These are phyloP conservation scores for Aeoliscus strigatus DNA, from an alignment of 2,797 vertebrate species.

Conservation along the genomic window DNA sequence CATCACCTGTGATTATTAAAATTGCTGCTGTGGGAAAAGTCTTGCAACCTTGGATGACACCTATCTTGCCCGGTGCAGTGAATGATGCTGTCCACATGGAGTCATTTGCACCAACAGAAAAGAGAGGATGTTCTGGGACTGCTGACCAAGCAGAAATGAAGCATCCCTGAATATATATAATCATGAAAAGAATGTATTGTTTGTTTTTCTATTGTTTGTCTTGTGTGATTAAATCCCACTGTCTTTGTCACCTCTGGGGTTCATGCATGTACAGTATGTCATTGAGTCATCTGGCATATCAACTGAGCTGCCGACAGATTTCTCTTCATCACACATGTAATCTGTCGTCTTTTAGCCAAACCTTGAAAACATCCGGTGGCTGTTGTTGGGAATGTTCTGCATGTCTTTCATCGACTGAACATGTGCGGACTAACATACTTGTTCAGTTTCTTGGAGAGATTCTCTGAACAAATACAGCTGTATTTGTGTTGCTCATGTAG, in stretches of 20 bases:
- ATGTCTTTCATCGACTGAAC: slow-evolving; percentile 8
- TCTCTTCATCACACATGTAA: background rate
- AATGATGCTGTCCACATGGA: slow-evolving; percentile 11
- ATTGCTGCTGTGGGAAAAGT: too few relatives aligned
- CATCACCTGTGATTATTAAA: too few relatives aligned
- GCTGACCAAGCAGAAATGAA: slow-evolving; percentile 15
- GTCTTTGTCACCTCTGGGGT: slow-evolving; percentile 11
- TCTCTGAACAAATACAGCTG: slow-evolving; percentile 5
- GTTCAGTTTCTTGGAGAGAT: slow-evolving; percentile 14
- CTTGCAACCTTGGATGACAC: slow-evolving; percentile 11
- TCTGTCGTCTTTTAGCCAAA: background rate
- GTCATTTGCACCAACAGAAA: slow-evolving; percentile 25
- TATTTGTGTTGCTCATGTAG: slow-evolving; percentile 9
- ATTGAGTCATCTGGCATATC: background rate
- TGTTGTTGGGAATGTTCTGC: background rate
- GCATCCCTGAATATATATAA: slow-evolving; percentile 8
- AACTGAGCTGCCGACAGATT: background rate
- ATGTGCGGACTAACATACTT: slow-evolving; percentile 12
- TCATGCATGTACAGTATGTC: slow-evolving; percentile 14
- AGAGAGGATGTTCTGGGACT: slow-evolving; percentile 14
- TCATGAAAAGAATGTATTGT: slow-evolving; percentile 30
- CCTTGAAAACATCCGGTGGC: background rate
- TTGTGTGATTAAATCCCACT: slow-evolving; percentile 7
- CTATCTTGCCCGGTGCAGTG: slow-evolving; percentile 6
- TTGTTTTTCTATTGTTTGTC: slow-evolving; percentile 13